Conservation (phyloP, 2,888 invertebrate genomes). For the Dendrolimus pini region DNA sequence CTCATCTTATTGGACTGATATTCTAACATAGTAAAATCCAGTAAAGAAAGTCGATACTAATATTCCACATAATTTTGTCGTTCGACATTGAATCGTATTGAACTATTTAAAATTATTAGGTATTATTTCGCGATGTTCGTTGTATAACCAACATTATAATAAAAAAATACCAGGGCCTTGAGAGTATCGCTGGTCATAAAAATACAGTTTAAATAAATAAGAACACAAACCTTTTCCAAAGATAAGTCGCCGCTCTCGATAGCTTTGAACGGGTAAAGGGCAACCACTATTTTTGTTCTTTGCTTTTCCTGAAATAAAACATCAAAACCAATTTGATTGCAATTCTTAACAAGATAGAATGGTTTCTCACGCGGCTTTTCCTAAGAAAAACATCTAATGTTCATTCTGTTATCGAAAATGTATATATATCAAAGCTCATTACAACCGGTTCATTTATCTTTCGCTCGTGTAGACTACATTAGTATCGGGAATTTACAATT, state of each 20-base stretch:
- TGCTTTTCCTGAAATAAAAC: conserved; percentile 79
- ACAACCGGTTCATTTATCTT: too few species aligned
- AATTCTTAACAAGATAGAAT: too few species aligned
- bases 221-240: conserved; percentile 83
- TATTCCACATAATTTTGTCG: background rate
- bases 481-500: too few species aligned
- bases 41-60: background rate
- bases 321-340: background rate
- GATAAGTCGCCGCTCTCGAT: conserved; percentile 93
- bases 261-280: conserved; percentile 93
- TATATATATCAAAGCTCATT: too few species aligned
- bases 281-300: conserved; percentile 89
- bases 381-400: too few species aligned
- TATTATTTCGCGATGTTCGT: background rate
- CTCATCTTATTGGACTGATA: too few species aligned
- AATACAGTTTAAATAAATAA: conserved; percentile 1
- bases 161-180: background rate
- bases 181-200: background rate
- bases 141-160: background rate
- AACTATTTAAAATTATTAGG: background rate
- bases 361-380: too few species aligned
- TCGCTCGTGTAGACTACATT: too few species aligned
- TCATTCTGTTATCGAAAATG: too few species aligned
- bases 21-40: too few species aligned
- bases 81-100: background rate